A percentile compares a stretch with the other conserved stretches of the same genome.
These are phyloP conservation scores for Pomatostomus ruficeps DNA, from an alignment of 2,113 vertebrate species.

Conservation along the genomic window DNA sequence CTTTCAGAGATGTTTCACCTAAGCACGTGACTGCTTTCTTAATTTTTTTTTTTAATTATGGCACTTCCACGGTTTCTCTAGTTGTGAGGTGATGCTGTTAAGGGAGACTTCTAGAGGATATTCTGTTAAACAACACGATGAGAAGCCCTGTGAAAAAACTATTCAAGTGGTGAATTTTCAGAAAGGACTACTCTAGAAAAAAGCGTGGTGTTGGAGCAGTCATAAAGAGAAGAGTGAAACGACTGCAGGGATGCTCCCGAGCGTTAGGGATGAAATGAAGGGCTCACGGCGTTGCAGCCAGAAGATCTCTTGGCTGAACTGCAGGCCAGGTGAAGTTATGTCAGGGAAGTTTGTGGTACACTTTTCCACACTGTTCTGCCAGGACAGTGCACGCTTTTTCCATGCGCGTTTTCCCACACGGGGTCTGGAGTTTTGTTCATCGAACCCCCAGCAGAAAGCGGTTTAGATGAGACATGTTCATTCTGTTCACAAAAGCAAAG, in stretches of 20 bases:
- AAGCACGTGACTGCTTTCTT: background rate
- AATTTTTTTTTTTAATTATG: background rate
- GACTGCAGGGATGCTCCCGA: background rate
- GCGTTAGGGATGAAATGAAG: background rate
- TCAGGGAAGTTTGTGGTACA: background rate
- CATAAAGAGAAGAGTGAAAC: background rate
- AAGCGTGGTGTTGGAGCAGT: background rate
- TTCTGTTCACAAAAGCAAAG: background rate
- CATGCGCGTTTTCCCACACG: background rate
- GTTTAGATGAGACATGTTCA: background rate
- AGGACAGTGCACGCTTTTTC: background rate
- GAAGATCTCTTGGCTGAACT: background rate
- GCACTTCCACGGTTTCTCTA: background rate
- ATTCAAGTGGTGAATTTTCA: background rate
- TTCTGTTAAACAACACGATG: background rate
- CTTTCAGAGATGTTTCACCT: background rate
- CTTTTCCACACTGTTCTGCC: background rate
- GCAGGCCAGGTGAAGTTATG: background rate
- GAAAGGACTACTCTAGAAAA: background rate
- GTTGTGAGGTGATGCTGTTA: background rate
- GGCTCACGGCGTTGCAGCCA: background rate
- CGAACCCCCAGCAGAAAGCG: background rate
- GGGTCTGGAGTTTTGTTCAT: background rate
- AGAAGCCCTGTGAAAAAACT: background rate
- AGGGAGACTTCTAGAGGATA: background rate